Conservation (phyloP, 2,888 invertebrate genomes). For the Orthosia gracilis region DNA sequence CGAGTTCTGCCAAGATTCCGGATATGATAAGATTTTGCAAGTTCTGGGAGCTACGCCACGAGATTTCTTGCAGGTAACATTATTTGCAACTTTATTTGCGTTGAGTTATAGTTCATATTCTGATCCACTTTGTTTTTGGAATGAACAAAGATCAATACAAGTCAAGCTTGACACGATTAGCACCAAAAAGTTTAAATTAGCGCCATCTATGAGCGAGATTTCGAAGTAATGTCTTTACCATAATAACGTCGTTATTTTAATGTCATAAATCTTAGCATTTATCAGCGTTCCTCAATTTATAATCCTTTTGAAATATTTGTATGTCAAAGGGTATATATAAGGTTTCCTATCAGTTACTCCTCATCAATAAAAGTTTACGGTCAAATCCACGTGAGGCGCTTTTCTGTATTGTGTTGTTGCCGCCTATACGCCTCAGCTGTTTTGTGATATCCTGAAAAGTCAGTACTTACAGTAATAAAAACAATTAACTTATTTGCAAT, state of each 20-base stretch:
- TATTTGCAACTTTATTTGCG: not conserved
- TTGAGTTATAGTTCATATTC: not conserved
- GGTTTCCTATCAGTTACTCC: not conserved
- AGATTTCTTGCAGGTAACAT: constrained; percentile 96
- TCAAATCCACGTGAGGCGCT: constrained; percentile 31
- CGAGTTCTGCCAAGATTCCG: constrained; percentile 98
- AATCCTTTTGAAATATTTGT: not conserved
- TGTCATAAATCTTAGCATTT: not conserved
- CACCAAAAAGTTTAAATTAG: not conserved
- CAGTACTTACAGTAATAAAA: no score
- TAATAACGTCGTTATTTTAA: no score
- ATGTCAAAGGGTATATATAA: no score
- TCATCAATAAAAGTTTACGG: constrained; percentile 47
- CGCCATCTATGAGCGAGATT: constrained; percentile 38
- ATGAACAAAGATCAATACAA: constrained; percentile 35
- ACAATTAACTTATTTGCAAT: no score
- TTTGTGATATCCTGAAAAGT: constrained; percentile 8
- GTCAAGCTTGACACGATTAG: not conserved
- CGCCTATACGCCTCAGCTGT: constrained; percentile 15
- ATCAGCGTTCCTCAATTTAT: not conserved
- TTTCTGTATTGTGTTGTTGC: constrained; percentile 15
- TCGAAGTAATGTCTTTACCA: not conserved
- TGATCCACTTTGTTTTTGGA: no score
- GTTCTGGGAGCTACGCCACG: constrained; percentile 98
- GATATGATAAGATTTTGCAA: constrained; percentile 98